Conservation (phyloP, 2,797 vertebrate species). For the Gallirallus australis region DNA sequence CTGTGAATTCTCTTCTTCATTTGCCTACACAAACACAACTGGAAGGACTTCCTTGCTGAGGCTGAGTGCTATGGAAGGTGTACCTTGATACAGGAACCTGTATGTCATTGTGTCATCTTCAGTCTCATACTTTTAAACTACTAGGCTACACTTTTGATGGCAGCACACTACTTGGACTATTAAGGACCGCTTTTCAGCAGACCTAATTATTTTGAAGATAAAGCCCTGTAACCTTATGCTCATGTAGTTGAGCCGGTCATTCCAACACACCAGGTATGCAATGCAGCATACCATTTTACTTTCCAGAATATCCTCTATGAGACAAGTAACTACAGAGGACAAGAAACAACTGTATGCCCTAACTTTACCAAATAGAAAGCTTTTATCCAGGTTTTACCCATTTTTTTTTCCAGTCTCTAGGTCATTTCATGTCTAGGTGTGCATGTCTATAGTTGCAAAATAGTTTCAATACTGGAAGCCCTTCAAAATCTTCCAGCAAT, state of each 20-base stretch:
- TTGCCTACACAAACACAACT: background rate
- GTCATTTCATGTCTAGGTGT: background rate
- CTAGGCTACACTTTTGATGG: background rate
- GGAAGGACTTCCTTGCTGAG: background rate
- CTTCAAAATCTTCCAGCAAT: background rate
- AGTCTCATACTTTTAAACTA: background rate
- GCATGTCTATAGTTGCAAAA: background rate
- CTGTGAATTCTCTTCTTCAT: background rate
- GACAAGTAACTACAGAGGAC: background rate
- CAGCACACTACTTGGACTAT: background rate
- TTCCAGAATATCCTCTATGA: background rate
- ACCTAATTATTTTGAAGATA: background rate
- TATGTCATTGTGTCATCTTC: background rate
- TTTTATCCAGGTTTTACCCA: background rate
- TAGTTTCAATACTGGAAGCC: background rate
- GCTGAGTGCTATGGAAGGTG: background rate
- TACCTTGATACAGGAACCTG: background rate
- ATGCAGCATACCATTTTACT: background rate
- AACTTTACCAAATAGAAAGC: background rate
- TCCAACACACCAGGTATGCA: background rate
- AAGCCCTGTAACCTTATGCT: background rate
- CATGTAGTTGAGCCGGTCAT: background rate
- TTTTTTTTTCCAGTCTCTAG: background rate
- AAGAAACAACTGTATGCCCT: background rate
- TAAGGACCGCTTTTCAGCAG: background rate